phyloP scores from a whole-genome alignment of 2,888 invertebrate species.

The Drosophila kambysellisi region DNA sequence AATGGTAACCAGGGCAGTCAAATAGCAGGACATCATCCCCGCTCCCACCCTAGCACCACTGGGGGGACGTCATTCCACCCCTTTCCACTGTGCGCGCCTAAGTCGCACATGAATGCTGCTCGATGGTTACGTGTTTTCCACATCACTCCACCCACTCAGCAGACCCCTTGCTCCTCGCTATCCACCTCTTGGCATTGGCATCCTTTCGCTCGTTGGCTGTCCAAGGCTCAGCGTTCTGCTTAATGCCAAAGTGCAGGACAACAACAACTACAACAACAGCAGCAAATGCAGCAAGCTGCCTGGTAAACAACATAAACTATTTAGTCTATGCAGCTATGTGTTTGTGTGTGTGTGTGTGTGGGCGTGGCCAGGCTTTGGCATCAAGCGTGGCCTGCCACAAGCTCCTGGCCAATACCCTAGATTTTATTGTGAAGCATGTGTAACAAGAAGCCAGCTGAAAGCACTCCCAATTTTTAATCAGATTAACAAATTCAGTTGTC shows the following conservation, averaged over 20 bases:
- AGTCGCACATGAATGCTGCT: constrained; percentile 63
- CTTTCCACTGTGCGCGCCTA: constrained; percentile 22
- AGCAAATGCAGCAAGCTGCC: constrained; percentile 44
- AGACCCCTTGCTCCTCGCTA: neutral
- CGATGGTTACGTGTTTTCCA: constrained; percentile 55
- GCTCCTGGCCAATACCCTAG: constrained; percentile 37
- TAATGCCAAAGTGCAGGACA: constrained; percentile 67
- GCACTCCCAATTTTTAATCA: neutral
- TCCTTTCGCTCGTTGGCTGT: constrained; percentile 48
- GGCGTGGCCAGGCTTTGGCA: constrained; percentile 40
- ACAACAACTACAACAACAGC: constrained; percentile 27
- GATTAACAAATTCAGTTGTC: neutral
- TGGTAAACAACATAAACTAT: constrained; percentile 80
- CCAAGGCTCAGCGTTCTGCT: constrained; percentile 54
- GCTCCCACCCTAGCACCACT: neutral
- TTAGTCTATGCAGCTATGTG: constrained; percentile 62
- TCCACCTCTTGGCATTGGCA: constrained; percentile 55
- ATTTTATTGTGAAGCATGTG: neutral
- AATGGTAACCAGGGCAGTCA: constrained; percentile 68
- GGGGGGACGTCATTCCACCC: neutral
- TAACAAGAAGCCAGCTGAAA: constrained; percentile 9
- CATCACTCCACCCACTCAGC: constrained; percentile 11
- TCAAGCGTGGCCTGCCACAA: constrained; percentile 37
- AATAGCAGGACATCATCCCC: constrained; percentile 59
- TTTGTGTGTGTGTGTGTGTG: constrained; percentile 13